Base-by-base conservation (phyloP, 2,888 invertebrate genomes). In the Siphlonurus alternatus region DNA sequence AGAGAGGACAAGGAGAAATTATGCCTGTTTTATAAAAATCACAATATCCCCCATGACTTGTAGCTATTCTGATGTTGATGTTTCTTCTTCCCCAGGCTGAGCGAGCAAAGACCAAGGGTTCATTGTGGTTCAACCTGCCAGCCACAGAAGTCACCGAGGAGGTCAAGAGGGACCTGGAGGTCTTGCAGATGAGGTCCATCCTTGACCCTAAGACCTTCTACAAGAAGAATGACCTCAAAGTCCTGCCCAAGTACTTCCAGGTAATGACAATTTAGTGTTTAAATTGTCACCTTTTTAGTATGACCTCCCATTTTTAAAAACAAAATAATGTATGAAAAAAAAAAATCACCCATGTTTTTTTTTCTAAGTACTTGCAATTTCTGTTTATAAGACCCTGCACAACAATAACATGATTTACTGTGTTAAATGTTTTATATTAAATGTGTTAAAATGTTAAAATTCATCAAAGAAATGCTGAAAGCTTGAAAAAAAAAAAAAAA, bases 191-290 rank as follows among this genome's bases (percentile, higher is more conserved):
- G 95, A 83, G 98, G 70, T 89, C 91, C 0, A 90, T 84, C 0
- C 76, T 97, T 15, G 89, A 98, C 78, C 92, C 95, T 0, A 95
- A 95, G 74, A 87, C 86, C 69, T 97, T 96, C 77, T 98, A 97
- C 77, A 96, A 96, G 76, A 89, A 90, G 71, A 93, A 92, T 74
- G 92, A 93, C 72, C 80, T 88, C 69, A 87, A 88, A 76, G 86
- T 83, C 1, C 72, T 93, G 38, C 96, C 97, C 0, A 97, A 96
- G 77, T 96, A 91, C 74, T 97, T 97, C 76, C 92, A 93, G 81
- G 90, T 91, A 75, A 73, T 70, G 70, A 64, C 61, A 53, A 38
- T 53, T 65, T 65, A 66, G 51, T 24, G 22, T 53, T 63, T 23
- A 61, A 61, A 64, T 53, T 38, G 23, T n/a, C 22, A 38, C 25